phyloP scores from a whole-genome alignment of 2,113 vertebrate species.

The Eurystomus gularis region DNA sequence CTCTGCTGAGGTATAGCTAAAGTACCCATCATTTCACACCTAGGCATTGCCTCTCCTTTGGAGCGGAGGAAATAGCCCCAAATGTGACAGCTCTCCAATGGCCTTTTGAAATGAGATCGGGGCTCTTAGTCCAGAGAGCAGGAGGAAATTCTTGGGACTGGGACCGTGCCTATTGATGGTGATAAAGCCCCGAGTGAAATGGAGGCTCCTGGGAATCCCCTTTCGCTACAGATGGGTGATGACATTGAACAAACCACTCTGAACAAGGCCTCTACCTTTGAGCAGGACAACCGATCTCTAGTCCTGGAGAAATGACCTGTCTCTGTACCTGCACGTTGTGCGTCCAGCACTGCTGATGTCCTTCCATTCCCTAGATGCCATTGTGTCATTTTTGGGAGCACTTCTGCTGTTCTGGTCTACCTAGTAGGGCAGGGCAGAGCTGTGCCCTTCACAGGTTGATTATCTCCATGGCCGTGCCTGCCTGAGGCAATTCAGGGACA shows the following conservation, averaged over 20 bases:
- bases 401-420: background rate
- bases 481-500: constrained; percentile 8
- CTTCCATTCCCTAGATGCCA: background rate
- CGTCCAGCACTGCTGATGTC: background rate
- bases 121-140: background rate
- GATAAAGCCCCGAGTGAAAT: background rate
- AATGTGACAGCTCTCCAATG: background rate
- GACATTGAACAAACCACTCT: background rate
- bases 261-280: background rate
- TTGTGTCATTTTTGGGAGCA: background rate
- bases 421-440: background rate
- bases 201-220: background rate
- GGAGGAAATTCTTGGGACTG: background rate
- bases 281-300: background rate
- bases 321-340: fast-evolving
- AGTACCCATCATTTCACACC: constrained; percentile 31
- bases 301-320: background rate
- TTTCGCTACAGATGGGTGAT: background rate
- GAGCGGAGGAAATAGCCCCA: background rate
- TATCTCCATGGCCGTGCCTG: background rate
- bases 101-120: constrained; percentile 23
- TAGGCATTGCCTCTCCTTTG: background rate
- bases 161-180: background rate
- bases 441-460: constrained; percentile 56
- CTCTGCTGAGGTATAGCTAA: background rate